These are phyloP conservation scores for Agonopterix arenella DNA, from an alignment of 2,888 invertebrate species.

Conservation along the genomic window DNA sequence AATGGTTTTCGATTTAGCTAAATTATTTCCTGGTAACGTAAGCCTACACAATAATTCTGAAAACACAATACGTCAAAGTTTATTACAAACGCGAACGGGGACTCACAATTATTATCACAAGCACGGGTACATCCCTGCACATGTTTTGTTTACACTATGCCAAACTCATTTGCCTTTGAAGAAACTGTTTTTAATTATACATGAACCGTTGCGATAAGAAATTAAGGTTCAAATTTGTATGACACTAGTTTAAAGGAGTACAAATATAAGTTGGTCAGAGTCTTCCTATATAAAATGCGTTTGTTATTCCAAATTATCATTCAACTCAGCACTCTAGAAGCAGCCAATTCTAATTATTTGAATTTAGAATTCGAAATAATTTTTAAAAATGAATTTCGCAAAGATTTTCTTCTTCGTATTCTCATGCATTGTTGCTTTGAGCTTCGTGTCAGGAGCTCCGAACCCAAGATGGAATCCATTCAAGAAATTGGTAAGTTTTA, in stretches of 20 bases:
- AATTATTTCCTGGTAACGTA: too few relatives aligned
- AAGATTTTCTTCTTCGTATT: slow-evolving; percentile 10
- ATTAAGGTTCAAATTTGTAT: background rate
- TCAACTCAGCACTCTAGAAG: background rate
- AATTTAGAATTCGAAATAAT: background rate
- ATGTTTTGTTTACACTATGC: too few relatives aligned
- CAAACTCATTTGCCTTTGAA: too few relatives aligned
- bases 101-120: too few relatives aligned
- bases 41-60: too few relatives aligned
- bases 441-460: slow-evolving; percentile 2
- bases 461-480: slow-evolving; percentile 23
- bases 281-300: background rate
- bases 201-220: background rate
- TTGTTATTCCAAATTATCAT: background rate
- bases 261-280: background rate
- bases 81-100: too few relatives aligned
- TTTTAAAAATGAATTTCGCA: slow-evolving; percentile 8
- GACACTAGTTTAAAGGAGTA: background rate
- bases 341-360: background rate
- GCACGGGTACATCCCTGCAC: too few relatives aligned
- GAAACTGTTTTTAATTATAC: too few relatives aligned
- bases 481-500: slow-evolving; percentile 13
- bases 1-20: too few relatives aligned
- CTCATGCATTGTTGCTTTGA: slow-evolving; percentile 3
- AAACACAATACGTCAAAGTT: too few relatives aligned